Conservation (phyloP, 2,888 invertebrate species). For the Ophioninae sp. region DNA sequence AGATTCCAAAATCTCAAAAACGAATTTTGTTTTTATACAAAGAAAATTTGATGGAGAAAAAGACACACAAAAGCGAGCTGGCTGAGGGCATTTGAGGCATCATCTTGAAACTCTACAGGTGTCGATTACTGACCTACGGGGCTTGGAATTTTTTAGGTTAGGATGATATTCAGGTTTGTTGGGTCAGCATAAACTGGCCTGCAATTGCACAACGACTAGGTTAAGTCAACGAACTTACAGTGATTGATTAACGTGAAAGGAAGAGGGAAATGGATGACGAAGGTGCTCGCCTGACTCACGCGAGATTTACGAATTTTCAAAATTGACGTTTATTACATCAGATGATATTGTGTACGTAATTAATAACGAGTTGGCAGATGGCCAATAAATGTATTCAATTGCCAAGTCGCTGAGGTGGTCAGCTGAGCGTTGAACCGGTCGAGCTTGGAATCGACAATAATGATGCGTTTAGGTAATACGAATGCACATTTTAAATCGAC, state of each 20-base stretch:
- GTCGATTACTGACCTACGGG: background rate
- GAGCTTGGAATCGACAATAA: background rate
- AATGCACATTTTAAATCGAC: conserved; percentile 10
- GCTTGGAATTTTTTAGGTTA: background rate
- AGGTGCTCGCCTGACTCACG: background rate
- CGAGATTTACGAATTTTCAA: background rate
- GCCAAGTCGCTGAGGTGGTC: background rate
- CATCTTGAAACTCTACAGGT: background rate
- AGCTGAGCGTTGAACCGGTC: background rate
- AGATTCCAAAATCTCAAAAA: background rate
- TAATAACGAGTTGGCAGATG: background rate
- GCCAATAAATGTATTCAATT: conserved; percentile 1
- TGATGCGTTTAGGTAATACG: background rate
- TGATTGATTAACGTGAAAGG: background rate
- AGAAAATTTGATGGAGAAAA: background rate
- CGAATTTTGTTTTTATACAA: background rate
- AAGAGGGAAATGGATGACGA: background rate
- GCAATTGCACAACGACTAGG: background rate
- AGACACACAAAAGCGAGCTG: background rate
- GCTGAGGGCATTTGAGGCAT: background rate
- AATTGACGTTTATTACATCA: background rate
- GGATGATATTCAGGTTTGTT: background rate
- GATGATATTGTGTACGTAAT: background rate
- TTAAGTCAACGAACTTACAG: background rate
- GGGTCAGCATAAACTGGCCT: background rate